phyloP scores from a whole-genome alignment of 2,888 invertebrate genomes.

The Epinotia brunnichana region DNA sequence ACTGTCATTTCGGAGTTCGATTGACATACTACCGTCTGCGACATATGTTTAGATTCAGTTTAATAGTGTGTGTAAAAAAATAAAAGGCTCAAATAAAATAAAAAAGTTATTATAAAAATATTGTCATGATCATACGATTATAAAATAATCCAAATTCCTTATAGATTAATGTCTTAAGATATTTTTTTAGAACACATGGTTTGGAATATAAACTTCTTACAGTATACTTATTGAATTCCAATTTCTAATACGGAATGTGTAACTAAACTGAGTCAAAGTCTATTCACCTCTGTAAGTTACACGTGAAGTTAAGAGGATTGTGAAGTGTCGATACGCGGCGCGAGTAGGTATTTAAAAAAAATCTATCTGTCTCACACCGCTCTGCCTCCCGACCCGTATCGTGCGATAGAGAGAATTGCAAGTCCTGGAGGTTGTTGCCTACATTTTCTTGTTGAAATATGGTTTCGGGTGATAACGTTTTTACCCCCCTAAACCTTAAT shows the following conservation, averaged over 20 bases:
- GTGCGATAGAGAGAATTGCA: no score
- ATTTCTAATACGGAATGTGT: neutral
- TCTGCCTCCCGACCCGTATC: no score
- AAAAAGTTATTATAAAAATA: constrained; percentile 30
- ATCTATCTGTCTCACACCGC: no score
- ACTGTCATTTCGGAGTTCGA: neutral
- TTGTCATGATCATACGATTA: constrained; percentile 36
- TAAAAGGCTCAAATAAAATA: constrained; percentile 14
- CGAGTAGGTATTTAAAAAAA: no score
- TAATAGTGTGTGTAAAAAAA: neutral
- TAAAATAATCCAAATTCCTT: constrained; percentile 18
- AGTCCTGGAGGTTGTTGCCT: no score
- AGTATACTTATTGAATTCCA: neutral
- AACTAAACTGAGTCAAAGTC: neutral
- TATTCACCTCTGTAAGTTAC: constrained; percentile 10
- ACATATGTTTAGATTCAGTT: neutral
- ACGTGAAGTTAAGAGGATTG: no score
- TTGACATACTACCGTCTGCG: neutral
- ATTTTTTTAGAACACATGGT: constrained; percentile 10
- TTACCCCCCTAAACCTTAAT: no score
- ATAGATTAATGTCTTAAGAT: constrained; percentile 22
- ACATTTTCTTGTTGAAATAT: no score
- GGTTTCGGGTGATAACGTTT: no score
- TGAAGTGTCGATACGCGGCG: no score
- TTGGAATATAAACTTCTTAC: neutral